These are phyloP conservation scores for Pristiophorus japonicus DNA, from an alignment of 2,113 vertebrate genomes.

Conservation along the genomic window DNA sequence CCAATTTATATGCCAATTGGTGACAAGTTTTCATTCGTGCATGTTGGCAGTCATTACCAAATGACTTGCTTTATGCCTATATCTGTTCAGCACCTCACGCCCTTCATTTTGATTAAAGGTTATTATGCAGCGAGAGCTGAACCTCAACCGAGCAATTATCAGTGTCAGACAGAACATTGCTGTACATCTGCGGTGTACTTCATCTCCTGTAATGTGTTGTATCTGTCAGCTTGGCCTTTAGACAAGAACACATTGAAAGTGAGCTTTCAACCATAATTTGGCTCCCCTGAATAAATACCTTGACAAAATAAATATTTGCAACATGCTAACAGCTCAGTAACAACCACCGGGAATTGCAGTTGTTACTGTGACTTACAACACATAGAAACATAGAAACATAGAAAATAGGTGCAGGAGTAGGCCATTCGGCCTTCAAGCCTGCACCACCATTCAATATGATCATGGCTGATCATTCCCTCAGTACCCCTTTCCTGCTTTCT, in stretches of 20 bases:
- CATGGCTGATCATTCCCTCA: too few relatives aligned
- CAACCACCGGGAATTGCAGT: neutral
- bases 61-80: neutral
- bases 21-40: neutral
- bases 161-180: too few relatives aligned
- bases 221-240: neutral
- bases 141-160: neutral
- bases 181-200: neutral
- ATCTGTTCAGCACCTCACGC: neutral
- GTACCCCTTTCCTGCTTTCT: too few relatives aligned
- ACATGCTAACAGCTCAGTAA: neutral
- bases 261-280: neutral
- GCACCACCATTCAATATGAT: too few relatives aligned
- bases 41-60: neutral
- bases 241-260: neutral
- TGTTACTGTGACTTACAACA: neutral
- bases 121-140: neutral
- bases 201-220: neutral
- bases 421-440: too few relatives aligned
- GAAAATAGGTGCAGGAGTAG: too few relatives aligned
- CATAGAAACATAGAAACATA: too few relatives aligned
- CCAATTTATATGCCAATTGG: too few relatives aligned
- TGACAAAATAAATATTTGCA: constrained; percentile 3
- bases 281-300: neutral
- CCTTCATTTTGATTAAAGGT: neutral